phyloP scores from a whole-genome alignment of 1,140 invertebrate species.

The Stegodyphus dumicola region DNA sequence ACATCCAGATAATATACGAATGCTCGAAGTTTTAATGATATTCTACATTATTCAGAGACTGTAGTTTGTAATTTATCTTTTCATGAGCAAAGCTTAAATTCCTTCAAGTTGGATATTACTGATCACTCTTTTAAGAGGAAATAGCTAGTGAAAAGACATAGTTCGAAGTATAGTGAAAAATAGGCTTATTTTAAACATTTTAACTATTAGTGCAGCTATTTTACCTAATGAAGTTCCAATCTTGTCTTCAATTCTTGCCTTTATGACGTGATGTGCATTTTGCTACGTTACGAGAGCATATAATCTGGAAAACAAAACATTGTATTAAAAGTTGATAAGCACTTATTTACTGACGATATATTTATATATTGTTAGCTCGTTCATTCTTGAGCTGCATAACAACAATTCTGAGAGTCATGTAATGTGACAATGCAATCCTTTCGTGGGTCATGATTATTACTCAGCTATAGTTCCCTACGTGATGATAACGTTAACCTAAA shows the following conservation, averaged over 20 bases:
- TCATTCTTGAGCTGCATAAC: not conserved
- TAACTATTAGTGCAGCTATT: constrained; percentile 16
- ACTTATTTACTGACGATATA: constrained; percentile 33
- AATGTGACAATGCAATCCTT: not conserved
- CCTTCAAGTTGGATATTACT: too few relatives aligned
- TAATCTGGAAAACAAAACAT: constrained; percentile 59
- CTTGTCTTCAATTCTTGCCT: constrained; percentile 13
- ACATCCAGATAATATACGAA: not conserved
- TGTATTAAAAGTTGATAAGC: constrained; percentile 48
- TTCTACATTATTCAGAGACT: not conserved
- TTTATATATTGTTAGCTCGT: constrained; percentile 53
- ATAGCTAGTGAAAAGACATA: constrained; percentile 9
- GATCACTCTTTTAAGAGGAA: not conserved
- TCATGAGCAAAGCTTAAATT: too few relatives aligned
- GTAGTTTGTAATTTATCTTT: too few relatives aligned
- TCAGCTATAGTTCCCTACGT: too few relatives aligned
- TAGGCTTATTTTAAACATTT: constrained; percentile 51
- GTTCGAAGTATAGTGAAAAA: not conserved
- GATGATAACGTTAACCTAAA: too few relatives aligned
- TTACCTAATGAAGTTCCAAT: constrained; percentile 11
- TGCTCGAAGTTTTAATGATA: constrained; percentile 11
- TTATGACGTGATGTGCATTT: not conserved
- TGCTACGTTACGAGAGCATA: constrained; percentile 11
- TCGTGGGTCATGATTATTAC: not conserved
- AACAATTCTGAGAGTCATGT: not conserved